A percentile compares a stretch with the other conserved stretches of the same genome.
Evolutionary conservation across 2,797 vertebrate genomes (phyloP).

Genomic region (Notolepis coatsorum): DNA sequence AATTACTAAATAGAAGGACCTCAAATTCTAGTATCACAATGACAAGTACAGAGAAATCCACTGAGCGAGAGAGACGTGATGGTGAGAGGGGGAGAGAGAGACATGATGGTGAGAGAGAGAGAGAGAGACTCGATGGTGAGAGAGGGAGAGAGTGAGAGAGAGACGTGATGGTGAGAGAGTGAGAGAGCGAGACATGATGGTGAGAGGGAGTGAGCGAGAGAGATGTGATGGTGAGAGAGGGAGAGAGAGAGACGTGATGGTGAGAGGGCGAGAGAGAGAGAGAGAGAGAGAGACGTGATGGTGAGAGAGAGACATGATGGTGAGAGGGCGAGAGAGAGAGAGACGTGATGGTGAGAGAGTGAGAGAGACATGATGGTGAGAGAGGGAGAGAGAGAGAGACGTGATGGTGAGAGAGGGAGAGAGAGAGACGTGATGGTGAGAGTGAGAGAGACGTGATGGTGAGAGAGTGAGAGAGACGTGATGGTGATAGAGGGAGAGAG

Average conservation of each 20-base stretch:
- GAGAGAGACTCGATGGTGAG: too few species aligned
- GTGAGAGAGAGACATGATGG: conserved; percentile 30
- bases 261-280: conserved; percentile 12
- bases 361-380: background rate
- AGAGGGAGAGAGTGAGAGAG: too few species aligned
- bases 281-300: background rate
- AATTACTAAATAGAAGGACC: too few species aligned
- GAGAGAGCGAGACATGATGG: conserved; percentile 16
- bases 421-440: too few species aligned
- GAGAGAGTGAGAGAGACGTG: too few species aligned
- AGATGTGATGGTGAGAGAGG: conserved; percentile 60
- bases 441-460: too few species aligned
- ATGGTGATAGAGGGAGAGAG: background rate
- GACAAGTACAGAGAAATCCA: too few species aligned
- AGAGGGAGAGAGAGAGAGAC: background rate
- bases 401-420: background rate
- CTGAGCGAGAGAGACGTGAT: too few species aligned
- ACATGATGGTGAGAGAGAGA: too few species aligned
- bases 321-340: conserved; percentile 5
- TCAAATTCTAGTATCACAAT: too few species aligned
- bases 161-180: too few species aligned
- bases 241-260: background rate
- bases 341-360: background rate
- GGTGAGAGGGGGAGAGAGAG: too few species aligned
- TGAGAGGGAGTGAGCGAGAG: conserved; percentile 67